Conservation (phyloP, 2,113 vertebrate genomes). For the Antechinus stuartii region DNA sequence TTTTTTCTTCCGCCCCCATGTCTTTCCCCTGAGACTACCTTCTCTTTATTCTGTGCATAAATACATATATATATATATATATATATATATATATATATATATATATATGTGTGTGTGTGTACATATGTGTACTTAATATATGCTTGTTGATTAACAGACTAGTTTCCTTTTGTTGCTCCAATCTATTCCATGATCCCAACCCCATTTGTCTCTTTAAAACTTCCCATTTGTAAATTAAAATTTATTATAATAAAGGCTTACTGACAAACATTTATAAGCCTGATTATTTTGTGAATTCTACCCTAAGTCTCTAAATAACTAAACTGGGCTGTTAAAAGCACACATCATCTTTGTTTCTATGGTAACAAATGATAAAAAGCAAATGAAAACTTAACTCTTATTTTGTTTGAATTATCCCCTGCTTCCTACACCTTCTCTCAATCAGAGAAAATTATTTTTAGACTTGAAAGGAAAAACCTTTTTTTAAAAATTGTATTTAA, state of each 20-base stretch:
- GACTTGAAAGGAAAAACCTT: background rate
- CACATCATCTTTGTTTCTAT: background rate
- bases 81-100: no score
- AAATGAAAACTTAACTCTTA: background rate
- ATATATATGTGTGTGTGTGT: no score
- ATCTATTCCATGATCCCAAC: background rate
- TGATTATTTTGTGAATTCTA: background rate
- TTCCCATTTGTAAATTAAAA: background rate
- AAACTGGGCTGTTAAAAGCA: background rate
- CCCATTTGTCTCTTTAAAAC: background rate
- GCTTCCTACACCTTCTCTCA: background rate
- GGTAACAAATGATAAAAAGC: background rate
- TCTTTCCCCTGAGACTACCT: background rate
- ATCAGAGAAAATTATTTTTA: background rate
- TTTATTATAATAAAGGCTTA: background rate
- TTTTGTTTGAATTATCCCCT: background rate
- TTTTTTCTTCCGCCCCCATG: background rate
- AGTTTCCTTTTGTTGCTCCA: background rate
- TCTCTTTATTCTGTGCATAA: background rate
- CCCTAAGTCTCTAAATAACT: background rate
- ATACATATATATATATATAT: no score
- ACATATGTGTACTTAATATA: background rate
- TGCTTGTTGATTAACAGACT: background rate
- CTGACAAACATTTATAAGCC: background rate
- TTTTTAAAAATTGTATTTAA: background rate